Evolutionary conservation across 2,797 vertebrate genomes (phyloP), one percentile per base, ranked within the genome.

Genomic region (Limnodromus scolopaceus): DNA sequence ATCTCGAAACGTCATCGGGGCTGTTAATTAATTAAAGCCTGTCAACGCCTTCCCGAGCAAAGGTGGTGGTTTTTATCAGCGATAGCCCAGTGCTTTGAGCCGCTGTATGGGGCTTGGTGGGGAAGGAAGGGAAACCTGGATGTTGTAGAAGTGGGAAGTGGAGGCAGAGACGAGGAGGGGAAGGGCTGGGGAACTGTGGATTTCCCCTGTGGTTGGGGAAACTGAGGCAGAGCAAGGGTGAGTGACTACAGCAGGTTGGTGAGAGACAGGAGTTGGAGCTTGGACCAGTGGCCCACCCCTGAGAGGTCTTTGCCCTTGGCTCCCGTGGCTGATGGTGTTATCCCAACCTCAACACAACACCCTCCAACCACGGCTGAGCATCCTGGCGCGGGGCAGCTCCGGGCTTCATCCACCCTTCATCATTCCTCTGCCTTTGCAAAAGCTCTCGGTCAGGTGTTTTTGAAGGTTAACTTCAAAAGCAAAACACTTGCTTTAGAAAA

Each of bases 391-490:
- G 55, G 43, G 25, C 68, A 69, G 70, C 36, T 41, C n/a, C 1
- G 20, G 27, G 15, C 2, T 34, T 60, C 49, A 18, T 30, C 32
- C 48, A 13, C 15, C 18, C 13, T 43, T 41, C 13, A 45, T 91
- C 48, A 6, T 83, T 94, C 61, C 28, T 87, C 60, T 82, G 53
- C 9, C 28, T 48, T 65, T 89, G 65, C 92, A 87, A 8, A 61
- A 96, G 60, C 58, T 90, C 84, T 93, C 16, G 43, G 32, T 3
- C 14, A 97, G 91, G 82, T 71, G 55, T 19, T 85, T 89, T 70
- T 94, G 95, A 89, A 97, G 91, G 84, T 93, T 95, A 72, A 36
- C 48, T 97, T 94, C 79, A 94, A 91, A 89, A 84, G 80, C 89
- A 79, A 95, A 95, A 87, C 72, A 46, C 8, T 30, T n/a, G 43